Conservation (phyloP, 92 coral and sea anemone species). For the Siderastrea radians region DNA sequence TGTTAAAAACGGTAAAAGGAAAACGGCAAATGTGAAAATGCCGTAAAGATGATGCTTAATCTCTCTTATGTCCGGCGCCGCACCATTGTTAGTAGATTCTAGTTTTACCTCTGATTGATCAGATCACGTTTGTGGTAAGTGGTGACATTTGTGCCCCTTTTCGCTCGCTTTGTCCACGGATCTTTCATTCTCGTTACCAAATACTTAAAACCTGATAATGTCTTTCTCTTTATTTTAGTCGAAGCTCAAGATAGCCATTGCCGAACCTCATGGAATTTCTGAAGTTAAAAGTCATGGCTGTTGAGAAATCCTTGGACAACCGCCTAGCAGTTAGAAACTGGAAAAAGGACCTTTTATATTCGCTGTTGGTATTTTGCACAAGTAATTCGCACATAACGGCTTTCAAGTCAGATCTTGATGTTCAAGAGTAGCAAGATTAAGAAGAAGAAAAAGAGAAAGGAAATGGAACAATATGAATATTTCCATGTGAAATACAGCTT, state of each 20-base stretch:
- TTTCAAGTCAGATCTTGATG: not conserved
- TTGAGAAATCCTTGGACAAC: not conserved
- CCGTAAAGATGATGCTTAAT: no score
- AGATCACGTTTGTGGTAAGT: no score
- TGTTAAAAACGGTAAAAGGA: no score
- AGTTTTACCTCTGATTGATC: no score
- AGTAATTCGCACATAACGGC: not conserved
- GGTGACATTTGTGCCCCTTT: no score
- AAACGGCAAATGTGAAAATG: no score
- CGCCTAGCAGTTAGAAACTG: not conserved
- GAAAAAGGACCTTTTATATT: not conserved
- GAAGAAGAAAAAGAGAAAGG: not conserved
- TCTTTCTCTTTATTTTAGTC: slow-evolving; percentile 14
- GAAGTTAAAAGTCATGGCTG: not conserved
- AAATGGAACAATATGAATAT: not conserved
- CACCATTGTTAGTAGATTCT: no score
- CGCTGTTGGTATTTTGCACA: not conserved
- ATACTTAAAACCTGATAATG: not conserved
- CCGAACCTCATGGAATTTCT: not conserved
- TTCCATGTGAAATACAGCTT: not conserved
- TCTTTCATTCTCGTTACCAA: no score
- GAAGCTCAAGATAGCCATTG: slow-evolving; percentile 47
- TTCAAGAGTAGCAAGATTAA: no score
- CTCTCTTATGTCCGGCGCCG: no score
- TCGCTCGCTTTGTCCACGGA: no score